Base-by-base conservation (phyloP, 2,888 invertebrate genomes). In the Ypsolopha sequella region DNA sequence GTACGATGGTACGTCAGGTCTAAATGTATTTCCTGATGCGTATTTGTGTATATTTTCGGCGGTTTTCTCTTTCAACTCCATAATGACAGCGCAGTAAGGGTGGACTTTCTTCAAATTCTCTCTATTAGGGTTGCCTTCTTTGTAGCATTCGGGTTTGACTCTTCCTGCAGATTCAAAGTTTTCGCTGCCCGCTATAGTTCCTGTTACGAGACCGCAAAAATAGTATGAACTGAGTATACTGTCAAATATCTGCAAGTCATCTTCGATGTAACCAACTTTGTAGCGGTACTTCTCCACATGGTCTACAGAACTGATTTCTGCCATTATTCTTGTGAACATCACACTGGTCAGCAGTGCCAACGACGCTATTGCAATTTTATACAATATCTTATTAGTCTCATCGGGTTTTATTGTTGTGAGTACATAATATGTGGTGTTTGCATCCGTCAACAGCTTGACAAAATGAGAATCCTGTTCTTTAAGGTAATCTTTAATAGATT, bases 261-360 rank as follows among this genome's bases (percentile, higher is more conserved):
- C 91, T 33, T 87, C 73, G 10, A 91, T 80, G 58, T 95, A 93
- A 45, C 89, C 73, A 8, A 92, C 87, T 76, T 94, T 94, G 0
- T 96, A 72, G 0, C 89, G 85, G 57, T 91, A 89, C 73, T 95
- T 95, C 53, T 93, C 91, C 0, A 95, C 91, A 0, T 96, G 96
- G 84, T 98, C 98, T 6, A 97, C 92, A 0, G 90, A 74, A 13
- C 92, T 92, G 9, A 92, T 80, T 67, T 90, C 88, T 0, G 90
- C 85, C 64, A 91, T 88, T 6, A 92, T 67, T 58, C 85, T 79
- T 0, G 89, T 66, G 60, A 90, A 88, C 0, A 91, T 58, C 14
- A 89, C 70, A 57, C 91, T 91, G 4, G 89, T 73, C 14, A 86
- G 60, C 47, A 82, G 58, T 52, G 79, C 76, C 11, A 82, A 34